Base-by-base conservation (phyloP, 1,140 invertebrate species). In the Frieseomelitta varia region DNA sequence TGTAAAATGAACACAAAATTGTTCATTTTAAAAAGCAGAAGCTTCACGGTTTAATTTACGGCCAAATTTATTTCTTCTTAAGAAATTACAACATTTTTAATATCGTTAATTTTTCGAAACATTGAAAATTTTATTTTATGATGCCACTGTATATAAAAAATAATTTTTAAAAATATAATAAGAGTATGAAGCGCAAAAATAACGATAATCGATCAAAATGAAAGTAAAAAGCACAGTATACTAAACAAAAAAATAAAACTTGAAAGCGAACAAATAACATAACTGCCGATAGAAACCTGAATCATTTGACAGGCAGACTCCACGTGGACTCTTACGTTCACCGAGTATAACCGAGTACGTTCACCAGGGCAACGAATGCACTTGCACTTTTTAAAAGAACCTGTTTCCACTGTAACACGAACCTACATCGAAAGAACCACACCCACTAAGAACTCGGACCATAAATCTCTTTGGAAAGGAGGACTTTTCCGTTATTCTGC, bases 381-480 rank as follows among this genome's bases (percentile, higher is more conserved):
- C 93, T 94, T 94, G 93, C 93, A 93, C 92, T 93, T 93, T 93
- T 94, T 91, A 93, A 91, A 88, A 92, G 92, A 94, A 94, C 92
- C 91, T 92, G 93, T 93, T 94, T 91, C 88, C 83, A 86, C 87
- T 77, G 72, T 67, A 84, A 78, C 81, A 47, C 74, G 82, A 79
- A 86, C 84, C 80, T 87, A 85, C 85, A 72, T 81, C 58, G 81
- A 55, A 34, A 55, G 56, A 87, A 91, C 92, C 92, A 92, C 92
- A 93, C 92, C 92, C 91, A 92, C 88, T 68, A 47, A 74, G 47
- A 75, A 39, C 30, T 53, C 47, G 81, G 68, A 51, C 55, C 39
- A 71, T 85, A 85, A 55, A 82, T 85, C 61, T 79, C 51, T 58
- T 73, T 81, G 83, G 78, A 85, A 79, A 85, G 79, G 73, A 87